A percentile compares a stretch with the other conserved stretches of the same genome.
Evolutionary conservation across 2,888 invertebrate species (phyloP).

Genomic region (Pristionchus entomophagus): DNA sequence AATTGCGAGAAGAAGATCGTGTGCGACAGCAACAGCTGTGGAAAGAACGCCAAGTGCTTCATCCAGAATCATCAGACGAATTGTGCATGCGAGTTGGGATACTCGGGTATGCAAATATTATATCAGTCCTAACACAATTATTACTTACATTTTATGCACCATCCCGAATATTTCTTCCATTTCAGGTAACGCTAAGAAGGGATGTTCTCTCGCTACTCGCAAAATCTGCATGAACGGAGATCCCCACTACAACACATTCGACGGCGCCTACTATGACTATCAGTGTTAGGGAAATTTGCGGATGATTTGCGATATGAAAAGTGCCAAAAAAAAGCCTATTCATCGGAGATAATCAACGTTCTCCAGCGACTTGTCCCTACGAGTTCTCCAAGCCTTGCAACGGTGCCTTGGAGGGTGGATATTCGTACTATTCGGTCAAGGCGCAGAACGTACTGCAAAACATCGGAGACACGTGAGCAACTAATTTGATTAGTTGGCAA

Average conservation of each 20-base stretch:
- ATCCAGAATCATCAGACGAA: conserved; percentile 64
- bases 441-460: conserved; percentile 58
- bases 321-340: conserved; percentile 20
- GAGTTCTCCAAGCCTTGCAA: conserved; percentile 66
- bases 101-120: conserved; percentile 52
- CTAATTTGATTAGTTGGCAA: too few relatives aligned
- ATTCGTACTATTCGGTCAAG: conserved; percentile 58
- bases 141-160: background rate
- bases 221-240: conserved; percentile 70
- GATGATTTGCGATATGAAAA: too few relatives aligned
- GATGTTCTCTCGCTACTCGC: conserved; percentile 47
- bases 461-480: conserved; percentile 45
- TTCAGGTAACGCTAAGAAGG: conserved; percentile 52
- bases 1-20: conserved; percentile 80
- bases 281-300: conserved; percentile 52
- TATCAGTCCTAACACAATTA: too few relatives aligned
- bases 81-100: conserved; percentile 67
- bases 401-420: conserved; percentile 50
- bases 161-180: background rate
- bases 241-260: conserved; percentile 75
- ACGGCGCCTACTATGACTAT: conserved; percentile 70
- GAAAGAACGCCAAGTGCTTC: conserved; percentile 64
- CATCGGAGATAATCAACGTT: conserved; percentile 64
- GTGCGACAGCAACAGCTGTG: conserved; percentile 54
- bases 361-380: conserved; percentile 73